A percentile compares a stretch with the other conserved stretches of the same genome.
Evolutionary conservation across 2,797 vertebrate genomes (phyloP).

Genomic region (Lepilemur ruficaudatus): DNA sequence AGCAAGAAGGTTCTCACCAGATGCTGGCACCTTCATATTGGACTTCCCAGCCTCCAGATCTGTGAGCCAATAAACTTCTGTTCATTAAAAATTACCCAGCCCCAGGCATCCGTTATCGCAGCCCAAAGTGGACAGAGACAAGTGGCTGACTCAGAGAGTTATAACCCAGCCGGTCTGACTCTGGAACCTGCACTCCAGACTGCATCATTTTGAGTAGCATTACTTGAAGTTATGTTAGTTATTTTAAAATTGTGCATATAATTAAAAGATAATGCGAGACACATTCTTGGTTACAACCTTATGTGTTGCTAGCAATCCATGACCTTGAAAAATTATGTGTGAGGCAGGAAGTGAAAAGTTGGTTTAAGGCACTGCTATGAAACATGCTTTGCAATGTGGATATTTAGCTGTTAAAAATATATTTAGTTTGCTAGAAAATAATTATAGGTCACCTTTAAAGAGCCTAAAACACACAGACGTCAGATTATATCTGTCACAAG

Average conservation of each 20-base stretch:
- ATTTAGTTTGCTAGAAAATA: slow-evolving; percentile 47
- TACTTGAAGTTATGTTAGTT: slow-evolving; percentile 8
- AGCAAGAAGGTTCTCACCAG: background rate
- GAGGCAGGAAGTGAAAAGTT: background rate
- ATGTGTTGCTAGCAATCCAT: background rate
- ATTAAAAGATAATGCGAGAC: background rate
- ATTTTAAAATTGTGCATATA: background rate
- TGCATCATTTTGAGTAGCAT: background rate
- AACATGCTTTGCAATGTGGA: background rate
- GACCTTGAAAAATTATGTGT: slow-evolving; percentile 12
- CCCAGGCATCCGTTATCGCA: background rate
- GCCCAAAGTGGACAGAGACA: background rate
- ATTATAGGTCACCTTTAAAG: slow-evolving; percentile 61
- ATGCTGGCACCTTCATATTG: background rate
- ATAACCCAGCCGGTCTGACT: background rate
- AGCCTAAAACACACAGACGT: slow-evolving; percentile 50
- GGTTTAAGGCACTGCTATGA: slow-evolving; percentile 2
- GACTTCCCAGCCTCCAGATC: background rate
- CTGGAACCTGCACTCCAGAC: background rate
- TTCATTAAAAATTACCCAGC: background rate
- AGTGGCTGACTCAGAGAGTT: background rate
- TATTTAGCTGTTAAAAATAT: slow-evolving; percentile 35
- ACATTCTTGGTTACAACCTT: background rate
- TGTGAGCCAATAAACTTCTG: background rate
- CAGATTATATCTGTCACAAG: slow-evolving; percentile 56